phyloP scores from a whole-genome alignment of 2,888 invertebrate species.

The Empis stercorea region DNA sequence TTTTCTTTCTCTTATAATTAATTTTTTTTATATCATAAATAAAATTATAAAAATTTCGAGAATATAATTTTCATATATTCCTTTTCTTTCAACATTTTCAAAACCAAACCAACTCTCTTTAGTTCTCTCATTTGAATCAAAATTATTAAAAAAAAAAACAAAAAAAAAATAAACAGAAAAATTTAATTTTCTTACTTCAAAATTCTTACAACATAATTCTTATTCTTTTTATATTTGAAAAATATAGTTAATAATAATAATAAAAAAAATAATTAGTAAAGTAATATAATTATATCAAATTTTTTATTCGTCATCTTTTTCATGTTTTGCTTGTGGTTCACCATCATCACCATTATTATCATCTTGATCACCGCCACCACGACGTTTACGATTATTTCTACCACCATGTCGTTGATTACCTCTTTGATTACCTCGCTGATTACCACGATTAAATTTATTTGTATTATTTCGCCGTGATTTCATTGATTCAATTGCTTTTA shows the following conservation, averaged over 20 bases:
- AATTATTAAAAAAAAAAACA: too few relatives aligned
- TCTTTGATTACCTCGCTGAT: conserved; percentile 16
- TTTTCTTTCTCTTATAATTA: too few relatives aligned
- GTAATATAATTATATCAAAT: too few relatives aligned
- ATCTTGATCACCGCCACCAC: conserved; percentile 21
- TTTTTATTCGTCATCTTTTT: conserved; percentile 4
- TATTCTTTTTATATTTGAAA: background rate
- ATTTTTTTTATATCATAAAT: too few relatives aligned
- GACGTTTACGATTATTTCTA: conserved; percentile 22
- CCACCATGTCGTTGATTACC: conserved; percentile 13
- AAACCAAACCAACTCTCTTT: too few relatives aligned
- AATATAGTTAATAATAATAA: background rate
- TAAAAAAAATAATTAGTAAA: background rate
- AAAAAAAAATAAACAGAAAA: too few relatives aligned
- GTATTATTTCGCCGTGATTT: conserved; percentile 42
- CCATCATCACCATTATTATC: conserved; percentile 16
- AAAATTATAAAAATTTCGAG: too few relatives aligned
- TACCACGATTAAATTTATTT: conserved; percentile 24
- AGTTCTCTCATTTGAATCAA: too few relatives aligned
- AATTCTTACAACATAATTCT: too few relatives aligned
- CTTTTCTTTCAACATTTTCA: too few relatives aligned
- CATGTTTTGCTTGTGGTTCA: conserved; percentile 17
- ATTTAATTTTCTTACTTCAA: too few relatives aligned
- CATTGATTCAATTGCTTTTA: conserved; percentile 49
- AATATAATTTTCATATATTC: too few relatives aligned